A percentile compares a stretch with the other conserved stretches of the same genome.
phyloP scores from a whole-genome alignment of 2,797 vertebrate genomes.

The Danionella dracula region DNA sequence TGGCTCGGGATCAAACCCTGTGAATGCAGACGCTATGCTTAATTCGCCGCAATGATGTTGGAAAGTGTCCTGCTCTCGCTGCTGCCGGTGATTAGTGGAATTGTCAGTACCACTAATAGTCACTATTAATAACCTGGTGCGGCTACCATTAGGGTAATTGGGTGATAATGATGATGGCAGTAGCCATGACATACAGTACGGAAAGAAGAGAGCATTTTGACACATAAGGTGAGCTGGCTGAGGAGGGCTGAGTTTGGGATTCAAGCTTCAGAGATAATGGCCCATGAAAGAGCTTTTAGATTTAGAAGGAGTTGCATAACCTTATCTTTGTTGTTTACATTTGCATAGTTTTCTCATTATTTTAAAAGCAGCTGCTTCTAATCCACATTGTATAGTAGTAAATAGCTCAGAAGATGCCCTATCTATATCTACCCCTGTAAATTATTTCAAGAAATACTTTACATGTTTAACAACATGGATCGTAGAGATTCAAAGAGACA shows the following conservation, averaged over 20 bases:
- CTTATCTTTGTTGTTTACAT: too few relatives aligned
- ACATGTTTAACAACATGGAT: too few relatives aligned
- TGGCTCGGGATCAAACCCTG: neutral
- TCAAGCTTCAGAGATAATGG: constrained; percentile 2
- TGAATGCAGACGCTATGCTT: neutral
- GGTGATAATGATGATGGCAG: constrained; percentile 68
- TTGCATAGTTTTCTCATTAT: too few relatives aligned
- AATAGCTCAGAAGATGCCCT: too few relatives aligned
- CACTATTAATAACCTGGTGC: constrained; percentile 64
- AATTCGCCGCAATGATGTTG: constrained; percentile 12
- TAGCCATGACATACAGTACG: constrained; percentile 40
- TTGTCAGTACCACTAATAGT: constrained; percentile 66
- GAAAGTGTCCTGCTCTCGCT: constrained; percentile 36
- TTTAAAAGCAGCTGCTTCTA: too few relatives aligned
- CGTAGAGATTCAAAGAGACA: too few relatives aligned
- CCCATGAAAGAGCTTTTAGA: neutral
- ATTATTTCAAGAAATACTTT: too few relatives aligned
- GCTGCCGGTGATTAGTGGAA: constrained; percentile 58
- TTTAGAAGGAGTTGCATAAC: too few relatives aligned
- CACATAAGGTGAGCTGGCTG: constrained; percentile 24
- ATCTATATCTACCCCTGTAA: too few relatives aligned
- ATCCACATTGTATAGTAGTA: too few relatives aligned
- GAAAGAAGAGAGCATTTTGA: constrained; percentile 30
- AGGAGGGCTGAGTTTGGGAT: constrained; percentile 19
- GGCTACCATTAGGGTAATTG: constrained; percentile 71